These are phyloP conservation scores for Ochropleura leucogaster DNA, from an alignment of 2,888 invertebrate species.

Conservation along the genomic window DNA sequence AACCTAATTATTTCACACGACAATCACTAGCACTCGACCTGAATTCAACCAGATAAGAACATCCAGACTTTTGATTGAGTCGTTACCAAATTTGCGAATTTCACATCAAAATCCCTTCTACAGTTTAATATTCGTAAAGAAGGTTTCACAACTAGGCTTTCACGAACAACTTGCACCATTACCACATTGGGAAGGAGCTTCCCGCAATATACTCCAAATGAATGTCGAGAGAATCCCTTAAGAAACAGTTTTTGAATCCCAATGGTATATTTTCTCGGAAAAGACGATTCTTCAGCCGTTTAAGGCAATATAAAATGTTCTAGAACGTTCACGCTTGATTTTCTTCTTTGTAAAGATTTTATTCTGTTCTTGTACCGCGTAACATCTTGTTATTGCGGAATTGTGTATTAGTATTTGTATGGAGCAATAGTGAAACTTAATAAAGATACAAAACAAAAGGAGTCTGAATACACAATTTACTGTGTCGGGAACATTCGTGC, in stretches of 20 bases:
- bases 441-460: slow-evolving; percentile 43
- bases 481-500: slow-evolving; percentile 55
- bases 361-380: slow-evolving; percentile 20
- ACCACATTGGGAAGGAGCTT: slow-evolving; percentile 76
- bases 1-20: no score
- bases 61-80: neutral
- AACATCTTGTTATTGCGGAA: slow-evolving; percentile 45
- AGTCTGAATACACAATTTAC: slow-evolving; percentile 53
- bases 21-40: no score
- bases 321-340: slow-evolving; percentile 65
- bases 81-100: neutral
- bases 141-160: slow-evolving; percentile 68
- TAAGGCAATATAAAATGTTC: slow-evolving; percentile 78
- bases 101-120: slow-evolving; percentile 56
- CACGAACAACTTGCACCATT: slow-evolving; percentile 69
- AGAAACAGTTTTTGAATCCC: slow-evolving; percentile 80
- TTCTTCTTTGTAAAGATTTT: slow-evolving; percentile 53
- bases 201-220: slow-evolving; percentile 79
- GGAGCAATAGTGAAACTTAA: slow-evolving; percentile 31
- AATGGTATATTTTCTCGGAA: slow-evolving; percentile 75
- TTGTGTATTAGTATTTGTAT: slow-evolving; percentile 22
- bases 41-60: no score
- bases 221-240: slow-evolving; percentile 78
- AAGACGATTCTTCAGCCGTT: slow-evolving; percentile 74
- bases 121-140: slow-evolving; percentile 69